These are phyloP conservation scores for Lycaena phlaeas DNA, from an alignment of 2,888 invertebrate species.

Conservation along the genomic window DNA sequence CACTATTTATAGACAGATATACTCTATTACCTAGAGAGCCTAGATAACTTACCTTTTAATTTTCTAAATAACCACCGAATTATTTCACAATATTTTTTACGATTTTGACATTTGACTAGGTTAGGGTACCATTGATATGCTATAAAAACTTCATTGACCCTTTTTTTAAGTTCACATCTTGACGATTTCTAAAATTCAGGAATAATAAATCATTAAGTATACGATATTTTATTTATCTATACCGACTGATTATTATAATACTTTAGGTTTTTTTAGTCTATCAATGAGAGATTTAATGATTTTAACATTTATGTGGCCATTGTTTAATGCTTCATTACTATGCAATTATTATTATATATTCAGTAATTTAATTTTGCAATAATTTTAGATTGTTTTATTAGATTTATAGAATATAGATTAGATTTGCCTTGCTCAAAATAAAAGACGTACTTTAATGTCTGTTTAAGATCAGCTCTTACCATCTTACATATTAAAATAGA, in stretches of 20 bases:
- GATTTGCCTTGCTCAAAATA: constrained; percentile 44
- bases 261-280: no score
- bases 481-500: constrained; percentile 12
- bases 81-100: constrained; percentile 1
- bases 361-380: background rate
- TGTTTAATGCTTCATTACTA: background rate
- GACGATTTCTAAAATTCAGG: no score
- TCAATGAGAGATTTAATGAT: no score
- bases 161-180: no score
- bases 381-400: background rate
- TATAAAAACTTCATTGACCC: no score
- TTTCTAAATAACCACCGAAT: background rate
- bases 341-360: background rate
- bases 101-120: background rate
- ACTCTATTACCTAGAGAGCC: no score
- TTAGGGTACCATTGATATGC: no score
- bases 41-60: no score
- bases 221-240: no score
- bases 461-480: constrained; percentile 12
- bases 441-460: constrained; percentile 23
- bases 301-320: background rate
- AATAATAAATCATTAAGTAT: no score
- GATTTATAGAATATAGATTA: background rate
- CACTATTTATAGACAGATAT: no score
- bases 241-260: no score